These are phyloP conservation scores for Perithous albicinctus DNA, from an alignment of 2,888 invertebrate species.

Conservation along the genomic window DNA sequence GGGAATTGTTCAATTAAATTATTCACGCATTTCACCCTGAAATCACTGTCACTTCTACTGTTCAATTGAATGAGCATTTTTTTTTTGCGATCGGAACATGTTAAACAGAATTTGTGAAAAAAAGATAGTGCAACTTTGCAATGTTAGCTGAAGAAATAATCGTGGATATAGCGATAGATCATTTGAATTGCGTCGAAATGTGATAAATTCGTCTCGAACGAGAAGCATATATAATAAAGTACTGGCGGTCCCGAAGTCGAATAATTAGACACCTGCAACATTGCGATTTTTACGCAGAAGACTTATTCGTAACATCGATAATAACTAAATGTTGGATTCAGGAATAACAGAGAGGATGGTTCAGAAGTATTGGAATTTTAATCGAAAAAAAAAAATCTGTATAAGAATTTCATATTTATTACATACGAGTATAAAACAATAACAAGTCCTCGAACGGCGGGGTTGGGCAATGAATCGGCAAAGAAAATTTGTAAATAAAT, in stretches of 20 bases:
- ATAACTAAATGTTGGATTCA: conserved; percentile 14
- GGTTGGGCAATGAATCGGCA: conserved; percentile 30
- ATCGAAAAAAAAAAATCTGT: conserved; percentile 47
- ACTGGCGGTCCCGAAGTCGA: conserved; percentile 36
- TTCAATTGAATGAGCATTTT: background rate
- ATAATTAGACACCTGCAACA: conserved; percentile 56
- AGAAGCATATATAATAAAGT: conserved; percentile 58
- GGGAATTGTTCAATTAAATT: conserved; percentile 53
- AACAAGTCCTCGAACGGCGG: conserved; percentile 57
- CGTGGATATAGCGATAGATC: conserved; percentile 61
- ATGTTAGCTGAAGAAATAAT: conserved; percentile 2
- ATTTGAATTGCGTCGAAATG: conserved; percentile 70
- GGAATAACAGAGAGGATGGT: conserved; percentile 27
- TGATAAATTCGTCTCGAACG: conserved; percentile 59
- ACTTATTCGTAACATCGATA: conserved; percentile 8
- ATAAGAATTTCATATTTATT: conserved; percentile 62
- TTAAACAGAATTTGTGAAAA: background rate
- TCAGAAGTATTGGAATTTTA: conserved; percentile 47
- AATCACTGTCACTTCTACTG: background rate
- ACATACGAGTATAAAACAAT: conserved; percentile 67
- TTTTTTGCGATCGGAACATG: background rate
- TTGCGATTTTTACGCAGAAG: conserved; percentile 20
- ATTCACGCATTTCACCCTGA: background rate
- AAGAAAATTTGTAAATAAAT: conserved; percentile 33
- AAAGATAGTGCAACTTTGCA: background rate